A percentile compares a stretch with the other conserved stretches of the same genome.
Evolutionary conservation across 2,113 vertebrate species (phyloP).

Genomic region (Myiagra hebetior): DNA sequence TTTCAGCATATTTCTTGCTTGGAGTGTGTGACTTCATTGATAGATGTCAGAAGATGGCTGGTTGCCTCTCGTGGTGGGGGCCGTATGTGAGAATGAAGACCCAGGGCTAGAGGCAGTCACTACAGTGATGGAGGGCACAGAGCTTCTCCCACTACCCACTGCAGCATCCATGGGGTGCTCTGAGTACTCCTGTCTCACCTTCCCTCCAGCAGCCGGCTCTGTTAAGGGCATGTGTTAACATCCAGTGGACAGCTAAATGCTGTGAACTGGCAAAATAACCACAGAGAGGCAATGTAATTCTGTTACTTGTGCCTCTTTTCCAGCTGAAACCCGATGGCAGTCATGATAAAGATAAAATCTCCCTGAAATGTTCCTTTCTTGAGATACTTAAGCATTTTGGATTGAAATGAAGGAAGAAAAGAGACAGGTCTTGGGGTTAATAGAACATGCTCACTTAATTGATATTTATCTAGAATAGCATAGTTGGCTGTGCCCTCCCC

Average conservation of each 20-base stretch:
- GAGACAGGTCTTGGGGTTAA: background rate
- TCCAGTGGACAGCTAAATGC: background rate
- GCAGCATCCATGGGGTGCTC: accelerated
- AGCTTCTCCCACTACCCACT: background rate
- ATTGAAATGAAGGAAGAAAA: background rate
- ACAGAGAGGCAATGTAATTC: background rate
- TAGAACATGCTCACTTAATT: background rate
- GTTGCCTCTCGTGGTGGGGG: background rate
- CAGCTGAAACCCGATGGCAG: background rate
- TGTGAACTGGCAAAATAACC: background rate
- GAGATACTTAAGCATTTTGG: background rate
- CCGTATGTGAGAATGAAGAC: background rate
- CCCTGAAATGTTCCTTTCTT: background rate
- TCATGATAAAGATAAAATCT: background rate
- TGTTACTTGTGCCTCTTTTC: background rate
- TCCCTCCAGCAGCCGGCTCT: background rate
- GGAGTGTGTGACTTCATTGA: background rate
- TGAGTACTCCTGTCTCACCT: background rate
- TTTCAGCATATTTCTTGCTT: background rate
- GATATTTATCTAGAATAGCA: background rate
- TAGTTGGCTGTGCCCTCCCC: background rate
- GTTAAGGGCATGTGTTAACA: background rate
- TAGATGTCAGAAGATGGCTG: background rate
- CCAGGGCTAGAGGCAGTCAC: background rate
- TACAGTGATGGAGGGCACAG: background rate